Conservation (phyloP, 2,113 vertebrate genomes). For the Ictalurus furcatus region DNA sequence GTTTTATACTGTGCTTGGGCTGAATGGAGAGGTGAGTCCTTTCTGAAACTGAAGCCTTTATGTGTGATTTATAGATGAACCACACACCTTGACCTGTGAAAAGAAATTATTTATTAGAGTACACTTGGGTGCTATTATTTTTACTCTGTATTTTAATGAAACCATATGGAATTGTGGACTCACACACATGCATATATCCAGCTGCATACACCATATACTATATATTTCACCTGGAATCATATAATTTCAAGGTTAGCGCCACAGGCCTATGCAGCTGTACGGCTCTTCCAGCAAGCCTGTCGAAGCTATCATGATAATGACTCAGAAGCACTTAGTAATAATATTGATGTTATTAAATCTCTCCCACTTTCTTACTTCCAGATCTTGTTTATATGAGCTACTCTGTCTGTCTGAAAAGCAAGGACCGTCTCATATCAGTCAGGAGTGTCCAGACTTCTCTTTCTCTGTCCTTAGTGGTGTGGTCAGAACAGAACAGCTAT, state of each 20-base stretch:
- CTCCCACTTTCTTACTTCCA: background rate
- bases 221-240: background rate
- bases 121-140: background rate
- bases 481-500: background rate
- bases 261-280: background rate
- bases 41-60: slow-evolving; percentile 7
- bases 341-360: slow-evolving; percentile 40
- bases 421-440: background rate
- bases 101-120: slow-evolving; percentile 29
- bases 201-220: background rate
- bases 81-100: slow-evolving; percentile 29
- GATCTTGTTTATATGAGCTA: slow-evolving; percentile 19
- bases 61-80: slow-evolving; percentile 13
- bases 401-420: slow-evolving; percentile 15
- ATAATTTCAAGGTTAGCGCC: background rate
- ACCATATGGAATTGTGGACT: slow-evolving; percentile 18
- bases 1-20: slow-evolving; percentile 17
- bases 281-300: background rate
- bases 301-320: background rate
- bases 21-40: background rate
- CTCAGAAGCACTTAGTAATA: background rate
- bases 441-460: background rate
- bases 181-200: background rate
- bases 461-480: background rate
- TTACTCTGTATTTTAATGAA: slow-evolving; percentile 12